Conservation (phyloP, 2,113 vertebrate genomes). For the Heptranchias perlo region DNA sequence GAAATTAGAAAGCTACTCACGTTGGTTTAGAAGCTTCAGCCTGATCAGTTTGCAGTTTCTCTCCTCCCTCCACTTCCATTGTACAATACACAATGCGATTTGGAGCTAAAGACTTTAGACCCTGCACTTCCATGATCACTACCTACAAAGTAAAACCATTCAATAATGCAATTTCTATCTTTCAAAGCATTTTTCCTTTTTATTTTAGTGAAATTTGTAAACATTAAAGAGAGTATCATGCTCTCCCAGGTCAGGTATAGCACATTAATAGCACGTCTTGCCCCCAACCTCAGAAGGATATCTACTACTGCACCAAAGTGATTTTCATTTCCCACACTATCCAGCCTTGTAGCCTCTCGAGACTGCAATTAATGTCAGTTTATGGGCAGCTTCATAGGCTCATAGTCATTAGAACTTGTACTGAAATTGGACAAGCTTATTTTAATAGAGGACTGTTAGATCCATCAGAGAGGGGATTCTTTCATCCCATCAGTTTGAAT, state of each 20-base stretch:
- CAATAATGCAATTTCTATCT: background rate
- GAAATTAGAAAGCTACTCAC: conserved; percentile 60
- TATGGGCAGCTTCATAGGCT: background rate
- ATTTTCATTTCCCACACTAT: background rate
- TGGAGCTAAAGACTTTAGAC: conserved; percentile 88
- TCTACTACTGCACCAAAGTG: background rate
- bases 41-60: conserved; percentile 96
- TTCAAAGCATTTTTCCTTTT: background rate
- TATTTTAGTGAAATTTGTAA: background rate
- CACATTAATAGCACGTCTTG: no score
- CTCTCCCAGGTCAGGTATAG: background rate
- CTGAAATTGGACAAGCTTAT: background rate
- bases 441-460: background rate
- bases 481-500: background rate
- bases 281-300: background rate
- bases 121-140: conserved; percentile 96
- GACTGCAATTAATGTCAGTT: background rate
- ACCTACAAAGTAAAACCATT: conserved; percentile 61
- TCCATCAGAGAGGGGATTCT: background rate
- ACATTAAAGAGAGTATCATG: background rate
- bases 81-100: conserved; percentile 98
- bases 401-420: background rate
- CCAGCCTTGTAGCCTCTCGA: background rate
- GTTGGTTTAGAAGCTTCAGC: conserved; percentile 95
- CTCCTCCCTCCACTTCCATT: conserved; percentile 97